Conservation (phyloP, 2,113 vertebrate genomes). For the Megaceryle torquata region DNA sequence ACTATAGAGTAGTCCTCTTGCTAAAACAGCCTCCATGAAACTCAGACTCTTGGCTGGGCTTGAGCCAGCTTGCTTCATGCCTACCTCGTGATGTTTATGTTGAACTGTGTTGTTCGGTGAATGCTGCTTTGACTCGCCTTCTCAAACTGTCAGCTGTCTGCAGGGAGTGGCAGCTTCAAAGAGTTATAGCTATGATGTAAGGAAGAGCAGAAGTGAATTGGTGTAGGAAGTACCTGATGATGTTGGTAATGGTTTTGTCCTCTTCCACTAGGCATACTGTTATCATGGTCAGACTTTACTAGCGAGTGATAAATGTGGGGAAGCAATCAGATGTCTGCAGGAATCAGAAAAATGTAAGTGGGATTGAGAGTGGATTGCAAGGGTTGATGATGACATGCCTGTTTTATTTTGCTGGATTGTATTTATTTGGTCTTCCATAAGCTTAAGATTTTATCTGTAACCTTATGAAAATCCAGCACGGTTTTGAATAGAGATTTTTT, state of each 20-base stretch:
- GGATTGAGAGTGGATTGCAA: neutral
- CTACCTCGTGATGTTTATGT: neutral
- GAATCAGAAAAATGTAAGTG: conserved; percentile 94
- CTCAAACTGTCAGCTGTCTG: neutral
- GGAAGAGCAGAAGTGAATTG: neutral
- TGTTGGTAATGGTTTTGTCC: neutral
- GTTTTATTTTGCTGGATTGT: neutral
- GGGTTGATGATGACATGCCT: neutral
- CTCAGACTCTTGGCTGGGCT: neutral
- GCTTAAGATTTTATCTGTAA: neutral
- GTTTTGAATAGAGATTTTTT: neutral
- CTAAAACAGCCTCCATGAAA: neutral
- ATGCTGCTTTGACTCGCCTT: neutral
- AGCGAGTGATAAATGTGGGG: conserved; percentile 93
- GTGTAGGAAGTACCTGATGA: neutral
- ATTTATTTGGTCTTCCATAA: neutral
- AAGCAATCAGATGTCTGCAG: conserved; percentile 93
- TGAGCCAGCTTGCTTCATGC: neutral
- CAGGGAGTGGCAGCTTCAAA: neutral
- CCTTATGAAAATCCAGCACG: neutral
- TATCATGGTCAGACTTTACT: conserved; percentile 94
- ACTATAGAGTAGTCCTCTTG: neutral
- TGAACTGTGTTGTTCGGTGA: neutral
- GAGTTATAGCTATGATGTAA: neutral
- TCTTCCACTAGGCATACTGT: conserved; percentile 84